These are phyloP conservation scores for Colletes latitarsis DNA, from an alignment of 1,140 invertebrate genomes.

Conservation along the genomic window DNA sequence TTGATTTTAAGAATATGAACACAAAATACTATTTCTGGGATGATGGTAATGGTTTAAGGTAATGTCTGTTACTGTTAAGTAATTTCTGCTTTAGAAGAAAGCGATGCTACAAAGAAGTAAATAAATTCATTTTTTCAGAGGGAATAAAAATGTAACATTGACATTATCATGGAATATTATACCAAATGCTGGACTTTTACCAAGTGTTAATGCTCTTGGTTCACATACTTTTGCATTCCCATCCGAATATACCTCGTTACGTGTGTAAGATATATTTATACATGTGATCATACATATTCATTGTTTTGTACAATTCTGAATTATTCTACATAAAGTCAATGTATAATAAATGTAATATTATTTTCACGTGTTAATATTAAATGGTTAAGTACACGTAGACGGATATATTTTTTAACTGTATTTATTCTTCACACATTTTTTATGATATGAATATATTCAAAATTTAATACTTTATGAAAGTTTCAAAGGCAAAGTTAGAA, in stretches of 20 bases:
- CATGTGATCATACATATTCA: conserved; percentile 25
- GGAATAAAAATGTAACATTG: conserved; percentile 95
- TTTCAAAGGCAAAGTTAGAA: neutral
- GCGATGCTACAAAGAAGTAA: neutral
- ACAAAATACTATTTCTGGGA: conserved; percentile 99
- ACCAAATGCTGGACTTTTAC: conserved; percentile 97
- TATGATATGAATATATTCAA: neutral
- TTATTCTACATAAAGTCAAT: conserved; percentile 45
- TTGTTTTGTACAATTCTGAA: conserved; percentile 50
- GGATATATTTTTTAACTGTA: neutral
- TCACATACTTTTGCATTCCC: conserved; percentile 95
- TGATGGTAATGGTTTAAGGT: conserved; percentile 98
- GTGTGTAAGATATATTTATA: conserved; percentile 82
- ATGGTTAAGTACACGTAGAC: neutral
- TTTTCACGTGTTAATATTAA: conserved; percentile 37
- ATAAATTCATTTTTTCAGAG: conserved; percentile 83
- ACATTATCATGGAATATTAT: conserved; percentile 99
- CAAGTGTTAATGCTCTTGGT: conserved; percentile 91
- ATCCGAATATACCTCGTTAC: conserved; percentile 90
- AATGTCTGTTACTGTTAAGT: conserved; percentile 69
- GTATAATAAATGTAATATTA: conserved; percentile 55
- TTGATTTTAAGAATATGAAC: conserved; percentile 97
- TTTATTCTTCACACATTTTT: neutral
- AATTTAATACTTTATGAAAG: neutral
- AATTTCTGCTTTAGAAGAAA: neutral